Evolutionary conservation across 2,888 invertebrate species (phyloP), one percentile per base, ranked within the genome.

Genomic region (Himalopsyche kuldschensis): DNA sequence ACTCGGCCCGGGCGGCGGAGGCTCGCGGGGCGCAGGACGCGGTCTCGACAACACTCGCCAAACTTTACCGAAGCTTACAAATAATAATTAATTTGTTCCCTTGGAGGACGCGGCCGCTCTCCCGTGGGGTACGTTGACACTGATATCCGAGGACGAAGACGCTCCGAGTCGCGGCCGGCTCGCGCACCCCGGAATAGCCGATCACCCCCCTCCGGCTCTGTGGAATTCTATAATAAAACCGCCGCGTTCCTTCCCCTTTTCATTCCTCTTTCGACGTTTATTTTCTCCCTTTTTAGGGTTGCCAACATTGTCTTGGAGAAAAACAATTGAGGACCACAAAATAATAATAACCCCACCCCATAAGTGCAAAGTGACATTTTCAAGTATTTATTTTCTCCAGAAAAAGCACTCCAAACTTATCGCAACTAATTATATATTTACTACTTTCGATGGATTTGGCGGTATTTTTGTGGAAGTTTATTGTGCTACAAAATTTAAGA

Each of bases 1-100:
- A 55, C 55, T 55, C 20, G n/a, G 55, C 15, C 20, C 20, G 55
- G 20, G 55, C 55, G 48, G 48, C n/a, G 80, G 84, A 76, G 75
- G 75, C 48, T 32, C 79, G 41, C 47, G 79, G 35, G 75, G 84
- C 79, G 79, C 84, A 81, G 30, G 79, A 84, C 63, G 30, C 77
- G 35, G 78, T 41, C 81, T 77, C 76, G 47, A 15, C 35, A 20
- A 31, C 46, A 75, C 20, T 63, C 47, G 79, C 75, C 79, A 79
- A 79, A 82, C 82, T 82, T 82, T 69, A 77, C 20, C 82, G 82
- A 82, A 82, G 82, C 82, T 82, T 78, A 69, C 35, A 76, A 48
- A 78, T 82, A 63, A 82, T 82, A 78, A 82, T 82, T 78, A 55
- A 55, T 55, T 55, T 55, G 55, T 55, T 78, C 81, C 81, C 63